Conservation (phyloP, 2,888 invertebrate species). For the Sycophila texana region DNA sequence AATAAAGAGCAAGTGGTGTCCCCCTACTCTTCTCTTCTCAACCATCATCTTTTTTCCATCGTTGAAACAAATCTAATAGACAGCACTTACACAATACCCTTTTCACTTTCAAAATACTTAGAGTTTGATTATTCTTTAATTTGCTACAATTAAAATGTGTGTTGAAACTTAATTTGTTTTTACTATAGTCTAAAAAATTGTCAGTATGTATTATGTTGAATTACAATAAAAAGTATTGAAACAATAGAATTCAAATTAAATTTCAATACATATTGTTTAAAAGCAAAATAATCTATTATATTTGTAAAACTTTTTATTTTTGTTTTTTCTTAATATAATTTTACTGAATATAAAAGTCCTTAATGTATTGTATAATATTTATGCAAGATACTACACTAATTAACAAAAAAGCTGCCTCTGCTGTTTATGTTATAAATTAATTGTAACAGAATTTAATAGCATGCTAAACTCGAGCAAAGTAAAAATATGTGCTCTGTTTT, state of each 20-base stretch:
- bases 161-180: constrained; percentile 18
- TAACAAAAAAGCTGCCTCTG: too few relatives aligned
- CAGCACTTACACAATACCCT: constrained; percentile 28
- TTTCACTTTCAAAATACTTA: constrained; percentile 34
- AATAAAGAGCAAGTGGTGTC: constrained; percentile 30
- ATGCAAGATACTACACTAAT: too few relatives aligned
- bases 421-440: too few relatives aligned
- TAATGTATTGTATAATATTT: too few relatives aligned
- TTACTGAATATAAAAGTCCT: background rate
- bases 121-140: constrained; percentile 19
- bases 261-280: too few relatives aligned
- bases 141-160: background rate
- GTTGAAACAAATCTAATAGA: constrained; percentile 43
- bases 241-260: background rate
- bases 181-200: background rate
- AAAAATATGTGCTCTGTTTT: background rate
- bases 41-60: constrained; percentile 29
- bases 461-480: background rate
- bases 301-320: too few relatives aligned
- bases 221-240: background rate
- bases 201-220: background rate
- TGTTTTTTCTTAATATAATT: too few relatives aligned
- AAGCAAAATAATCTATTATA: too few relatives aligned
- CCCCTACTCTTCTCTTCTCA: constrained; percentile 18
- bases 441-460: too few relatives aligned